Conservation (phyloP, 1,140 invertebrate genomes). For the Drosophila tsacasi region DNA sequence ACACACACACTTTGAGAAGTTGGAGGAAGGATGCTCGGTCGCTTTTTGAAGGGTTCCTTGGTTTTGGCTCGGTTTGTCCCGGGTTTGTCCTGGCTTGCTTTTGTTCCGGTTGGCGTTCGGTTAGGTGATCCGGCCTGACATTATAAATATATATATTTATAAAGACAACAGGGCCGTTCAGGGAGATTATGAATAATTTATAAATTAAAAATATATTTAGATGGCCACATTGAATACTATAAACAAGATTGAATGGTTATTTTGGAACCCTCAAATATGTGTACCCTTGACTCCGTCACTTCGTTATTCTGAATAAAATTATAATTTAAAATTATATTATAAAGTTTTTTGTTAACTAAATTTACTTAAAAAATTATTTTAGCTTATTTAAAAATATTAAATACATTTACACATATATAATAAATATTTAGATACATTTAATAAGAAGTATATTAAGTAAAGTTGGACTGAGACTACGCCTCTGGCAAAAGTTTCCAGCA, state of each 20-base stretch:
- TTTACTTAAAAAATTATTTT: too few species aligned
- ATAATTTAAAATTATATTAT: too few species aligned
- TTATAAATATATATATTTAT: constrained; percentile 14
- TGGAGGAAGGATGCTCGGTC: constrained; percentile 37
- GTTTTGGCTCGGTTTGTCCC: constrained; percentile 6
- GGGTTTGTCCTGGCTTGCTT: constrained; percentile 7
- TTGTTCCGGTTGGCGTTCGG: constrained; percentile 7
- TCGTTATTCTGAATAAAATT: background rate
- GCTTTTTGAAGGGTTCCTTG: constrained; percentile 19
- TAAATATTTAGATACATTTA: background rate
- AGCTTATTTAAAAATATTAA: too few species aligned
- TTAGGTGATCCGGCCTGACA: constrained; percentile 28
- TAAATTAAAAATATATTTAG: background rate
- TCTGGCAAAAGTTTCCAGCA: constrained; percentile 24
- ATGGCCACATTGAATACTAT: background rate
- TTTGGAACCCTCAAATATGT: background rate
- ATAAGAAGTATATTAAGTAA: background rate
- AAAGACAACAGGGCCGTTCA: background rate
- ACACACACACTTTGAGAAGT: constrained; percentile 10
- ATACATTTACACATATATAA: too few species aligned
- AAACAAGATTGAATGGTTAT: background rate
- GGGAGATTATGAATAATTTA: background rate
- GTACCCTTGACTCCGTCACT: background rate
- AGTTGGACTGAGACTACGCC: background rate
- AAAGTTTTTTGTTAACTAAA: too few species aligned